Conservation (phyloP, 2,113 vertebrate species). For the Prinia subflava region DNA sequence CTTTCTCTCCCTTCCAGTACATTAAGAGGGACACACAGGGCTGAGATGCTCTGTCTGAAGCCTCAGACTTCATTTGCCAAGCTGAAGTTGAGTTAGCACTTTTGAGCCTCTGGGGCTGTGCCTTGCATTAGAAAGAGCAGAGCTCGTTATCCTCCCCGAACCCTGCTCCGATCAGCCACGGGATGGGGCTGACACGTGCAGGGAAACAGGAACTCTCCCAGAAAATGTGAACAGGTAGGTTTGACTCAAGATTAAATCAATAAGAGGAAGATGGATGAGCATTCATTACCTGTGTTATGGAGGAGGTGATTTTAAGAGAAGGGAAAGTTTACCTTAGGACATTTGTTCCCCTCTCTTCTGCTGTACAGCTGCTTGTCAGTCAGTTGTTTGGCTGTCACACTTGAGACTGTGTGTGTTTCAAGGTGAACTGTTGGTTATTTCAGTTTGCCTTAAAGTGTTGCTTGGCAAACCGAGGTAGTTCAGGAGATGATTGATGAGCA, state of each 20-base stretch:
- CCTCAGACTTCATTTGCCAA: neutral
- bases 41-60: constrained; percentile 19
- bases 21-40: neutral
- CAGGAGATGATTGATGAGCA: constrained; percentile 55
- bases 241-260: constrained; percentile 40
- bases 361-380: constrained; percentile 7
- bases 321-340: constrained; percentile 42
- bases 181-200: neutral
- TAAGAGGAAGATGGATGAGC: constrained; percentile 49
- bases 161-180: neutral
- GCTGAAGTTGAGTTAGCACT: constrained; percentile 27
- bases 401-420: neutral
- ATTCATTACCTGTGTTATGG: neutral
- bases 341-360: neutral
- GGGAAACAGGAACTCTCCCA: neutral
- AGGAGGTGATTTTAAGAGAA: neutral
- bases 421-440: constrained; percentile 56
- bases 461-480: neutral
- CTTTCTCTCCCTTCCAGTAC: neutral
- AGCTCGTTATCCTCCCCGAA: neutral
- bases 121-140: constrained; percentile 20
- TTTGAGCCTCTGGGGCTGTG: neutral
- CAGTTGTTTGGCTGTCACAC: constrained; percentile 2
- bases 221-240: constrained; percentile 27
- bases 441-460: constrained; percentile 46